Evolutionary conservation across 2,888 invertebrate species (phyloP).

Genomic region (Dolichomitus sp.): DNA sequence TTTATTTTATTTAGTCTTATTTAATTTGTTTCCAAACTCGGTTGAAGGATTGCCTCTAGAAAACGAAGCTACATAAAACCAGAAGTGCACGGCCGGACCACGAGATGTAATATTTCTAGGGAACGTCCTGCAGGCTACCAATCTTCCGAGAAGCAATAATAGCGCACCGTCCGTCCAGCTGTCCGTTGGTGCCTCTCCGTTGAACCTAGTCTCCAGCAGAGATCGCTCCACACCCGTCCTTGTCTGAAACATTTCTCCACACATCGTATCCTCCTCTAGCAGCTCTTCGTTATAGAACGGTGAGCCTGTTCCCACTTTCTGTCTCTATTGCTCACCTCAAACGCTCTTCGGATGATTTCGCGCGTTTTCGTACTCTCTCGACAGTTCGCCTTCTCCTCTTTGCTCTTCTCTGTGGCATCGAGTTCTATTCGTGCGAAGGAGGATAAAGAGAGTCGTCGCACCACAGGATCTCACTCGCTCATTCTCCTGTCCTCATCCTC

Average conservation of each 20-base stretch:
- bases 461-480: slow-evolving; percentile 35
- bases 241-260: slow-evolving; percentile 36
- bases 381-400: neutral
- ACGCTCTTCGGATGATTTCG: slow-evolving; percentile 13
- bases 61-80: slow-evolving; percentile 65
- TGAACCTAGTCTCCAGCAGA: slow-evolving; percentile 58
- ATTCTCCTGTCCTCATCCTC: slow-evolving; percentile 9
- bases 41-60: slow-evolving; percentile 47
- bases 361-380: slow-evolving; percentile 2
- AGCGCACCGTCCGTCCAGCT: slow-evolving; percentile 81
- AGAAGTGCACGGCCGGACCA: slow-evolving; percentile 68
- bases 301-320: neutral
- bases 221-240: slow-evolving; percentile 38
- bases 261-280: neutral
- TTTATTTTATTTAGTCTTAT: too few species aligned
- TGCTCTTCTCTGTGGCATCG: slow-evolving; percentile 58
- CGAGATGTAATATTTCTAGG: slow-evolving; percentile 82
- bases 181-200: slow-evolving; percentile 75
- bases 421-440: slow-evolving; percentile 35
- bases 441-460: slow-evolving; percentile 22
- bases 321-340: slow-evolving; percentile 19
- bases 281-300: neutral
- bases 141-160: slow-evolving; percentile 84
- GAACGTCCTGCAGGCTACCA: slow-evolving; percentile 80
- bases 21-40: slow-evolving; percentile 31